Conservation (phyloP, 2,888 invertebrate species). For the Ormyrus nitidulus region DNA sequence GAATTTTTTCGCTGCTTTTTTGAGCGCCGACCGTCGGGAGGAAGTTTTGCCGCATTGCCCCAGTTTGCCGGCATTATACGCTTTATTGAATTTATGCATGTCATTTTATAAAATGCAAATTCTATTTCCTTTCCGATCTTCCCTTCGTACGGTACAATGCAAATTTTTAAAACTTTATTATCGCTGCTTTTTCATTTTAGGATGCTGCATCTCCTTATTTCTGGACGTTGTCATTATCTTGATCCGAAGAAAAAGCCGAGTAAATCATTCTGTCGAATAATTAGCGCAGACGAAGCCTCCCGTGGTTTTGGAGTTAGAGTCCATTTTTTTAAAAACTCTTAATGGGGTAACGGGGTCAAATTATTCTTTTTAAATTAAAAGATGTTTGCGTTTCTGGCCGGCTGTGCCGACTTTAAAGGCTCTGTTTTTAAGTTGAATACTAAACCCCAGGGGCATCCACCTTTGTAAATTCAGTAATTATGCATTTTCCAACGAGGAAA, state of each 20-base stretch:
- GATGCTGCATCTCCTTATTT: no score
- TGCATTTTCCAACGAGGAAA: not conserved
- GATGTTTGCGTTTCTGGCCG: slow-evolving; percentile 21
- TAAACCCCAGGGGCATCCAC: slow-evolving; percentile 36
- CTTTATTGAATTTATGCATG: slow-evolving; percentile 49
- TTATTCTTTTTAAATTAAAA: slow-evolving; percentile 26
- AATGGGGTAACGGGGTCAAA: slow-evolving; percentile 18
- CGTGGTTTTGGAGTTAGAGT: no score
- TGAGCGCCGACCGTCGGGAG: not conserved
- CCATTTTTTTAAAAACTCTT: no score
- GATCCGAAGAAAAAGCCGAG: no score
- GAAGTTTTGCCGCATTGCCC: slow-evolving; percentile 34
- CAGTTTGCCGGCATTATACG: slow-evolving; percentile 26
- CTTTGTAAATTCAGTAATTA: slow-evolving; percentile 27
- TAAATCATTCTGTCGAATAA: no score
- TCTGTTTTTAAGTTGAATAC: slow-evolving; percentile 41
- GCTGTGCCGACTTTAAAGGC: not conserved
- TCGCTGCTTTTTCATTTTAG: no score
- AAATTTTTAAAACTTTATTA: not conserved
- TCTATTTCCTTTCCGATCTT: slow-evolving; percentile 5
- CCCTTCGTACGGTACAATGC: not conserved
- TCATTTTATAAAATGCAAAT: slow-evolving; percentile 45
- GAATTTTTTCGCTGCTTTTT: slow-evolving; percentile 13
- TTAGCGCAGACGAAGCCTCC: no score
- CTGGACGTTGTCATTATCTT: no score